Evolutionary conservation across 2,888 invertebrate species (phyloP).

Genomic region (Athalia rosae): DNA sequence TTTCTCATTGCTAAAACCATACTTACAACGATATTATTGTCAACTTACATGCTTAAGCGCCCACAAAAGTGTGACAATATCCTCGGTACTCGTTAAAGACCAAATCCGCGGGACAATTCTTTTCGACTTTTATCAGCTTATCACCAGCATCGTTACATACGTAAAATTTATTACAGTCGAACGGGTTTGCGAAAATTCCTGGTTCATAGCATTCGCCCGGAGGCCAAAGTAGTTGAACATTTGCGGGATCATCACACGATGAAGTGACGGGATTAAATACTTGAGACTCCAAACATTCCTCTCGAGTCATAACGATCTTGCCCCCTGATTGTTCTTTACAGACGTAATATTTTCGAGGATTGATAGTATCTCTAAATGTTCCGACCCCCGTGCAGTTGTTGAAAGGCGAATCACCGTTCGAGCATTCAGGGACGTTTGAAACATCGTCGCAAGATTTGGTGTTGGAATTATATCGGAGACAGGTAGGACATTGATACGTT

Average conservation of each 20-base stretch:
- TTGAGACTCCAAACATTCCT: not conserved
- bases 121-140: conserved; percentile 40
- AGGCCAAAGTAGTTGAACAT: not conserved
- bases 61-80: conserved; percentile 34
- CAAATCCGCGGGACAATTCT: conserved; percentile 49
- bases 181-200: conserved; percentile 49
- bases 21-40: not conserved
- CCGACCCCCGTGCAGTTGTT: conserved; percentile 58
- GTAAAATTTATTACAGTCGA: conserved; percentile 50
- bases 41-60: conserved; percentile 32
- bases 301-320: not conserved
- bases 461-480: conserved; percentile 62
- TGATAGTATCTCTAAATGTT: conserved; percentile 54
- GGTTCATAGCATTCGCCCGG: conserved; percentile 45
- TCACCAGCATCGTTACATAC: conserved; percentile 44
- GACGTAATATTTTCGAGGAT: conserved; percentile 57
- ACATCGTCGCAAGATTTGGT: conserved; percentile 58
- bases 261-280: conserved; percentile 45
- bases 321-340: conserved; percentile 48
- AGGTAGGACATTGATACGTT: conserved; percentile 56
- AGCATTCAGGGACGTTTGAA: conserved; percentile 65
- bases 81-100: conserved; percentile 49
- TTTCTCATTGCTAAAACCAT: no score
- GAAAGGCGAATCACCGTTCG: conserved; percentile 43
- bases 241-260: conserved; percentile 45